Percentiles rank a stretch among this genome's conserved stretches.
Evolutionary conservation across 2,113 vertebrate genomes (phyloP).

Genomic region (Ctenodactylus gundi): DNA sequence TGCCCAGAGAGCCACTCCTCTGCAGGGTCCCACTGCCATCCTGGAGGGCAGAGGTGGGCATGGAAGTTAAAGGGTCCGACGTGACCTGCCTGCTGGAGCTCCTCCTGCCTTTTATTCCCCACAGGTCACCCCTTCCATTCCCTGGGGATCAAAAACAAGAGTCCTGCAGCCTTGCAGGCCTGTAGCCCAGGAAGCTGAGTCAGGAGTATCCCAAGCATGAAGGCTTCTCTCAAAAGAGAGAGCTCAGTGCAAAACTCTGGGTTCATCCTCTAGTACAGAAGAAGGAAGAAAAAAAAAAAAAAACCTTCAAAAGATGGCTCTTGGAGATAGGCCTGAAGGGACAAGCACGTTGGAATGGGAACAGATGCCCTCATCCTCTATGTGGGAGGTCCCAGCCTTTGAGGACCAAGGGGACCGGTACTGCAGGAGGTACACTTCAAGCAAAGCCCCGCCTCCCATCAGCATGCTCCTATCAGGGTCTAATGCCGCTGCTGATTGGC

Average conservation of each 20-base stretch:
- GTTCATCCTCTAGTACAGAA: not conserved
- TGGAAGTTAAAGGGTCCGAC: not conserved
- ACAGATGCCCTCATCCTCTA: not conserved
- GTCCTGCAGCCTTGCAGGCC: not conserved
- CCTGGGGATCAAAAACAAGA: not conserved
- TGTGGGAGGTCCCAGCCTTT: too few species aligned
- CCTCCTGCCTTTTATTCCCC: not conserved
- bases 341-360: not conserved
- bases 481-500: too few species aligned
- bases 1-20: conserved; percentile 95
- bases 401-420: too few species aligned
- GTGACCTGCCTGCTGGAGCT: not conserved
- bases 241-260: not conserved
- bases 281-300: not conserved
- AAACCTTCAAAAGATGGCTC: not conserved
- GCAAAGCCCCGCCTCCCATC: too few species aligned
- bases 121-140: not conserved
- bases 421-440: too few species aligned
- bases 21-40: conserved; percentile 93
- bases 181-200: not conserved
- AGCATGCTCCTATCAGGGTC: too few species aligned
- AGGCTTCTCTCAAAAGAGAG: not conserved
- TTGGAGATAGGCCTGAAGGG: not conserved
- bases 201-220: not conserved
- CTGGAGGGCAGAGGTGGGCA: conserved; percentile 80